Evolutionary conservation across 92 coral and sea anemone genomes (phyloP).

Genomic region (Paragorgia papillata): DNA sequence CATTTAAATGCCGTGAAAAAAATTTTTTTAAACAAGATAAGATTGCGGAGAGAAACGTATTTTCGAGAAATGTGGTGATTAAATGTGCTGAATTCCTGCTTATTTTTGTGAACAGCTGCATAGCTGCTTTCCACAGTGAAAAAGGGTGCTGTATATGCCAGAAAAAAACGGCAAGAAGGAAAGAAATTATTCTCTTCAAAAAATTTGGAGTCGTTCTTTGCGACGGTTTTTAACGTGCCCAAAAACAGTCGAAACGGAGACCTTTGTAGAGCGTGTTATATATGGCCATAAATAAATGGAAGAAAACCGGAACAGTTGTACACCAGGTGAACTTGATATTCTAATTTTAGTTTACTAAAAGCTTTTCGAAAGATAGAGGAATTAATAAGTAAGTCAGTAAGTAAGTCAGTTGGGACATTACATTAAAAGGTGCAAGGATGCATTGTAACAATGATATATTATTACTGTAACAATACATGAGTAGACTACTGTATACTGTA

Average conservation of each 20-base stretch:
- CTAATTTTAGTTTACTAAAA: too few species aligned
- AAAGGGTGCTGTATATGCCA: neutral
- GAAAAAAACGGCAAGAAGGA: neutral
- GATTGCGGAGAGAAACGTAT: neutral
- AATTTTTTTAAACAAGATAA: neutral
- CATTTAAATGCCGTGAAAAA: neutral
- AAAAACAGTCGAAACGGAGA: too few species aligned
- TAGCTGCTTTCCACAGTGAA: too few species aligned
- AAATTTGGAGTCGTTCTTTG: too few species aligned
- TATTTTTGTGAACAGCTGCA: too few species aligned
- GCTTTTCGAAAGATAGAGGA: too few species aligned
- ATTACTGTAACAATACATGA: too few species aligned
- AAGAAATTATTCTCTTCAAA: neutral
- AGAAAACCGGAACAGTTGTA: neutral
- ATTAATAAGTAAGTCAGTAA: too few species aligned
- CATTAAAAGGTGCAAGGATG: too few species aligned
- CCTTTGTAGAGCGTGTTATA: neutral
- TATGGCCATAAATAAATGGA: slow-evolving; percentile 2
- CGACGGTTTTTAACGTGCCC: too few species aligned
- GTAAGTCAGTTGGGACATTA: too few species aligned
- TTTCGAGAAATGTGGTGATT: neutral
- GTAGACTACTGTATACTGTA: neutral
- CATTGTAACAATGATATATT: too few species aligned
- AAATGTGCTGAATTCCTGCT: neutral
- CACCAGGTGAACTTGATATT: neutral